Percentiles rank a stretch among this genome's conserved stretches.
These are phyloP conservation scores for Carposina sasakii DNA, from an alignment of 1,140 invertebrate genomes.

Conservation along the genomic window DNA sequence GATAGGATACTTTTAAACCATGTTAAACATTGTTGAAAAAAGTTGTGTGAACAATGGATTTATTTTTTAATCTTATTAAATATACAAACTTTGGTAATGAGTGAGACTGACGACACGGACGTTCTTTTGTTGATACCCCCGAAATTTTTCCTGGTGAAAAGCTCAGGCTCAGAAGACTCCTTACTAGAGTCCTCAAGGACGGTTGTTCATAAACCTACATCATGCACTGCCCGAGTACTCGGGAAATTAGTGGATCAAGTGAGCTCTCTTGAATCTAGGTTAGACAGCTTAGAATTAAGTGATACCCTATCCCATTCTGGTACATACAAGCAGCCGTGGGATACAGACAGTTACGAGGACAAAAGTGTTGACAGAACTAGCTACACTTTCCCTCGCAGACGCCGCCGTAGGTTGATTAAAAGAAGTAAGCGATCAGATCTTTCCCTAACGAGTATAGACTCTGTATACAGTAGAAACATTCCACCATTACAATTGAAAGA, in stretches of 20 bases:
- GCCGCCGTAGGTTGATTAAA: constrained; percentile 35
- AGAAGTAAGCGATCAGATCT: constrained; percentile 33
- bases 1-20: no score
- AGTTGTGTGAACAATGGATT: constrained; percentile 37
- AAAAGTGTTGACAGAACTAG: constrained; percentile 45
- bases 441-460: constrained; percentile 47
- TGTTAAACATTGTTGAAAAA: no score
- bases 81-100: no score
- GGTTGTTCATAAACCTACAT: constrained; percentile 53
- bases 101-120: constrained; percentile 88
- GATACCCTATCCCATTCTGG: constrained; percentile 41
- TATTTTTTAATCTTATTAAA: constrained; percentile 18
- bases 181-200: constrained; percentile 47
- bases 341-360: constrained; percentile 44
- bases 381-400: constrained; percentile 56
- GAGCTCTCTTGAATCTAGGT: constrained; percentile 74
- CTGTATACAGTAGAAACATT: constrained; percentile 24
- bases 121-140: constrained; percentile 84
- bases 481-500: constrained; percentile 31
- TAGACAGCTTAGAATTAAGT: constrained; percentile 62
- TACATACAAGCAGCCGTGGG: constrained; percentile 24
- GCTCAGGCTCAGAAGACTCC: constrained; percentile 72
- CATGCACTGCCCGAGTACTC: constrained; percentile 69
- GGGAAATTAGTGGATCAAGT: constrained; percentile 77
- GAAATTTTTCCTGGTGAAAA: constrained; percentile 77